phyloP scores from a whole-genome alignment of 2,797 vertebrate genomes.

The Botia almorhae region DNA sequence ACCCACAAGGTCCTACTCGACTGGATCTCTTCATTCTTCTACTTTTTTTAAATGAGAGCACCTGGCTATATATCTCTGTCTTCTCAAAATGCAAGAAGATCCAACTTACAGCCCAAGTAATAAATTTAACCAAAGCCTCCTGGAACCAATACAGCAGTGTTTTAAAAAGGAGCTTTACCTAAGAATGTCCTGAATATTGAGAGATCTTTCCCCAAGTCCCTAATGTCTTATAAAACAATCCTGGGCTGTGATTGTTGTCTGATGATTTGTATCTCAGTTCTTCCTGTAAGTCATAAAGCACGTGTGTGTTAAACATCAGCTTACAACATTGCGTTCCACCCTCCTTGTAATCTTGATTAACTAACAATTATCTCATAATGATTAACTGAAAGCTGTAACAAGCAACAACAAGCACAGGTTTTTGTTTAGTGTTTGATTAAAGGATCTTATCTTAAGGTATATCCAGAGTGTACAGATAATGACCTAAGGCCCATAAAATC shows the following conservation, averaged over 20 bases:
- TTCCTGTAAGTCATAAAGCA: conserved; percentile 32
- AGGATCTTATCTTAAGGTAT: conserved; percentile 41
- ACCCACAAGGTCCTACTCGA: background rate
- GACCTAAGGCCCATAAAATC: conserved; percentile 16
- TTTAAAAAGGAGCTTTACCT: background rate
- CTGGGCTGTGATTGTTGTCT: conserved; percentile 30
- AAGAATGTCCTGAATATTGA: background rate
- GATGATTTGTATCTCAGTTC: background rate
- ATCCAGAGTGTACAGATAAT: conserved; percentile 21
- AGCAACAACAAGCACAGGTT: background rate
- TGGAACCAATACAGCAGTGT: background rate
- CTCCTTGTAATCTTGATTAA: conserved; percentile 25
- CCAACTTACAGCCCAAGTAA: background rate
- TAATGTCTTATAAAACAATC: conserved; percentile 2
- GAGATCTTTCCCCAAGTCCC: background rate
- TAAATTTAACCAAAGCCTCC: background rate
- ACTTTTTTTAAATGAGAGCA: background rate
- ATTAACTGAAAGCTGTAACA: conserved; percentile 28
- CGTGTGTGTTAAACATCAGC: background rate
- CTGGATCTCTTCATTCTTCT: conserved; percentile 59
- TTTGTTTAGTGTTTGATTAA: conserved; percentile 43
- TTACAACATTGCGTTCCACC: conserved; percentile 40
- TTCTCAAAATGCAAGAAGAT: background rate
- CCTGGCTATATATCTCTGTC: background rate
- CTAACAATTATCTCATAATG: conserved; percentile 30